Evolutionary conservation across 2,797 vertebrate species (phyloP).

Genomic region (Austrolebias charrua): DNA sequence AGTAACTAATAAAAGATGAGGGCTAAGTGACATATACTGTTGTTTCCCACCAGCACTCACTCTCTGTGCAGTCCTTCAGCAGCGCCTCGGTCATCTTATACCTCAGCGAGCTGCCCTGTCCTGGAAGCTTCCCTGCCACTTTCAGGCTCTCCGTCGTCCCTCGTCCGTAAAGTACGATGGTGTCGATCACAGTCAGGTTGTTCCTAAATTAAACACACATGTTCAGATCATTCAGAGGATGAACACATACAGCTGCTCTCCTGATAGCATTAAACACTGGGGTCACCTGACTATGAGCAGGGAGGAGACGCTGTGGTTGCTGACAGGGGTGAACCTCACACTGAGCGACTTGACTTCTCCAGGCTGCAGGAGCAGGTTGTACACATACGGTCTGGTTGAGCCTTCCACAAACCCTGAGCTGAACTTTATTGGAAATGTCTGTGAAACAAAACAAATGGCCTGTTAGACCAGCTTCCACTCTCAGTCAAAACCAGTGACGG

Average conservation of each 20-base stretch:
- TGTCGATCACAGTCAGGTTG: constrained; percentile 95
- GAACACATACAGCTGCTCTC: not conserved
- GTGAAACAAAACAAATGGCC: constrained; percentile 51
- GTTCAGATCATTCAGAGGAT: not conserved
- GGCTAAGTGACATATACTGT: too few relatives aligned
- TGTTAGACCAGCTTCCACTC: constrained; percentile 46
- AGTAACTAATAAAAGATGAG: too few relatives aligned
- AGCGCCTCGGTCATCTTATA: constrained; percentile 97
- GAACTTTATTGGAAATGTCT: constrained; percentile 86
- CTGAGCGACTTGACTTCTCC: constrained; percentile 90
- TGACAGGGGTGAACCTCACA: constrained; percentile 89
- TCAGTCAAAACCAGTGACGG: constrained; percentile 12
- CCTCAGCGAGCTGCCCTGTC: constrained; percentile 89
- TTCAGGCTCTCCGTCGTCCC: constrained; percentile 92
- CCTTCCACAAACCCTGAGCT: constrained; percentile 85
- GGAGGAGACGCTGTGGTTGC: constrained; percentile 92
- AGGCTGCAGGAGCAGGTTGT: constrained; percentile 90
- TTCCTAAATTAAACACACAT: constrained; percentile 80
- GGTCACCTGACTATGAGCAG: constrained; percentile 91
- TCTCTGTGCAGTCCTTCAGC: constrained; percentile 94
- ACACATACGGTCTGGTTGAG: constrained; percentile 83
- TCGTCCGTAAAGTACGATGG: constrained; percentile 89
- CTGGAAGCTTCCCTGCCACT: constrained; percentile 90
- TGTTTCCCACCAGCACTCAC: constrained; percentile 76
- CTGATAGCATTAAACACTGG: not conserved